Base-by-base conservation (phyloP, 2,797 vertebrate species). In the Lutjanus campechanus region DNA sequence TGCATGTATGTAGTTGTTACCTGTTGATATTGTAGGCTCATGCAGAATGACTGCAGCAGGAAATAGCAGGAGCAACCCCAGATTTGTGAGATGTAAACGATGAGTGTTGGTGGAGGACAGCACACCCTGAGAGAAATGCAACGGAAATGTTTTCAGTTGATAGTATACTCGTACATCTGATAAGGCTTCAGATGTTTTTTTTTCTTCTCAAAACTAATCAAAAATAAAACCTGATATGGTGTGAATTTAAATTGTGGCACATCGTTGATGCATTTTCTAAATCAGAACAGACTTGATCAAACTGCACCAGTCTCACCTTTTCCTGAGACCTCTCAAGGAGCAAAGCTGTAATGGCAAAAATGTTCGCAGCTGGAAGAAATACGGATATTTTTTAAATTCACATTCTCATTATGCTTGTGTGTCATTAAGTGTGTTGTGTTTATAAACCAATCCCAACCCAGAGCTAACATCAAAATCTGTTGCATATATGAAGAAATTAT, bases 311-410 rank as follows among this genome's bases (percentile, higher is more conserved):
- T 54, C 72, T 76, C 65, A 93, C 92, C 87, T 87, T 89, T 43
- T 89, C 81, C 68, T 82, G 89, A 55, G 29, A 83, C 41, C 56
- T 85, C 43, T 91, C 92, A 9, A 93, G 67, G 41, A 89, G 64
- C 73, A 91, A 69, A 58, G 91, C 84, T 58, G 65, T 41, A 13
- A 91, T 58, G 17, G 77, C 81, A 80, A 92, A 93, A 22, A 85
- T 12, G 58, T 93, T 93, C 73, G 90, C 77, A 82, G 81, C 92
- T 93, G 78, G 19, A 78, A 74, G 36, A 85, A 69, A 78, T 22
- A 64, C 8, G 47, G 22, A 82, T 25, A 10, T 19, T 49, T 58
- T 13, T 11, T 22, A 68, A 25, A 46, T 61, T 60, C 58, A 53
- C 44, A 36, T 36, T 36, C 29, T 36, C 29, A 36, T 36, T 36